Base-by-base conservation (phyloP, 2,113 vertebrate species). In the Eurystomus gularis region DNA sequence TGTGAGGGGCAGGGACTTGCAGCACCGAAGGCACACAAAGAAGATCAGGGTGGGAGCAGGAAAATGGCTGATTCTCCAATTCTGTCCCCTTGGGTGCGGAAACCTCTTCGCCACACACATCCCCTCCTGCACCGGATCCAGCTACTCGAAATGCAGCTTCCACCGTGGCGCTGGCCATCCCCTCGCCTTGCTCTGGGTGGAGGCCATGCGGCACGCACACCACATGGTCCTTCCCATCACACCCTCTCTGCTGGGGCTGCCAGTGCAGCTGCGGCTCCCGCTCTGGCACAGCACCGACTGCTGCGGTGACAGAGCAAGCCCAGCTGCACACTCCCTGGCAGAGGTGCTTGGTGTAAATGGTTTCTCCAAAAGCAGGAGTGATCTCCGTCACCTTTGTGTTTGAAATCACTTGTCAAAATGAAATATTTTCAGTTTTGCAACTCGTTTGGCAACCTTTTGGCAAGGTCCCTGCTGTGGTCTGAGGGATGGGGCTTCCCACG, bases 231-330 rank as follows among this genome's bases (percentile, higher is more conserved):
- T 18, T 65, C 61, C 69, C 75, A 29, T 9, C 6, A 0, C 9
- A 2, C 6, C 75, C 78, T 17, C 14, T 57, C 57, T 64, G 44
- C 44, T 17, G 2, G 68, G 19, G 65, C 55, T 64, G 25, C 25
- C 54, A 9, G 14, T 0, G 0, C 1, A 4, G 39, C 54, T 0
- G 0, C 1, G 5, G 44, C 58, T 71, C n/a, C 20, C 4, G 39
- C 80, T n/a, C n/a, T 17, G 40, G 62, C 55, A 4, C 10, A 3
- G 82, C 66, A 7, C 46, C 0, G 0, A 39, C 81, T 40, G 28
- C 2, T 13, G 16, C 55, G 55, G 35, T 12, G 37, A 24, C 0
- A 0, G 25, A 28, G 71, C 1, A 0, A 93, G 55, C 66, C 55
- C 66, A 28, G 46, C 37, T 66, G 52, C 61, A 42, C 0, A 0